phyloP scores from a whole-genome alignment of 2,797 vertebrate genomes.

The Cyprinella venusta region DNA sequence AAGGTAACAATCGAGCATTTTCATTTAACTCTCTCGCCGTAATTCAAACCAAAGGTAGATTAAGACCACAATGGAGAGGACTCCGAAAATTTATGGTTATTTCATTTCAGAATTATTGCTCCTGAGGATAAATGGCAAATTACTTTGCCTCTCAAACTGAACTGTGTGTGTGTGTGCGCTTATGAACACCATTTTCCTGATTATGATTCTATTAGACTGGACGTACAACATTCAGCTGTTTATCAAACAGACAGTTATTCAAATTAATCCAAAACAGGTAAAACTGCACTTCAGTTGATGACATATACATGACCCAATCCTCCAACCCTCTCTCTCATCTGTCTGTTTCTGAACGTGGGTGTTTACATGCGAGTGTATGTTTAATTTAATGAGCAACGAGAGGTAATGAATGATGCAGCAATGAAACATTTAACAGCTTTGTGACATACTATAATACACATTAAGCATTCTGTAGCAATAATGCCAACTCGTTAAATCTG shows the following conservation, averaged over 20 bases:
- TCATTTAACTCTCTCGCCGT: neutral
- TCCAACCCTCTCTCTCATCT: conserved; percentile 11
- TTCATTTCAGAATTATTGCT: conserved; percentile 25
- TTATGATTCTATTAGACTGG: conserved; percentile 41
- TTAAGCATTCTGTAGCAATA: neutral
- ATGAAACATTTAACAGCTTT: conserved; percentile 28
- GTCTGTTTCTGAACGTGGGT: neutral
- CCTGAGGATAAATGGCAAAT: neutral
- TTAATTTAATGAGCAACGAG: conserved; percentile 11
- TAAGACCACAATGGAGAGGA: neutral
- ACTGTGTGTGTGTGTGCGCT: conserved; percentile 51
- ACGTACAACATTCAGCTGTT: conserved; percentile 47
- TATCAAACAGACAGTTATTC: conserved; percentile 55
- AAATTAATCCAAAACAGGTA: conserved; percentile 49
- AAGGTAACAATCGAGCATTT: neutral
- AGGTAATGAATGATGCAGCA: conserved; percentile 7
- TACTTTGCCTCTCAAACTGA: neutral
- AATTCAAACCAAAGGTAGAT: conserved; percentile 23
- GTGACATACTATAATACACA: conserved; percentile 17
- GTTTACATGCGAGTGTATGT: conserved; percentile 4
- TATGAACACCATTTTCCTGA: conserved; percentile 54
- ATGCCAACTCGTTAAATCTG: conserved; percentile 11
- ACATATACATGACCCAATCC: conserved; percentile 23
- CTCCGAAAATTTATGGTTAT: neutral
- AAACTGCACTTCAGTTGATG: conserved; percentile 36